Conservation (phyloP, 1,140 invertebrate species). For the Lepidurus couesii region DNA sequence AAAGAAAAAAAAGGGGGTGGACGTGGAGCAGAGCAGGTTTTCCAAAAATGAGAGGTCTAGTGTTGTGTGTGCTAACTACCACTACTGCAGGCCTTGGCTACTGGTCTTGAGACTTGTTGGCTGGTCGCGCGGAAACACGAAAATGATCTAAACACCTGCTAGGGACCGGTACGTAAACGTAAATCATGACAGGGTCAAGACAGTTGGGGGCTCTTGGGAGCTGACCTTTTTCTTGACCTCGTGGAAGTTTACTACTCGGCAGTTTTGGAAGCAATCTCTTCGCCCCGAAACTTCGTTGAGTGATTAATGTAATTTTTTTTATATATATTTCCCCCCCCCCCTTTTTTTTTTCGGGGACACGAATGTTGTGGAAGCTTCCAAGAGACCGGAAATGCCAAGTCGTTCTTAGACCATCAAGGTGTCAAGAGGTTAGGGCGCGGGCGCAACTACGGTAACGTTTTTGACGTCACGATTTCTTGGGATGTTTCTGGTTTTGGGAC, state of each 20-base stretch:
- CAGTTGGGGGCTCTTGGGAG: neutral
- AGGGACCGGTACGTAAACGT: neutral
- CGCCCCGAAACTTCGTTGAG: neutral
- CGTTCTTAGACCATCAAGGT: conserved; percentile 9
- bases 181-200: conserved; percentile 9
- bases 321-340: neutral
- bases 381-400: conserved; percentile 21
- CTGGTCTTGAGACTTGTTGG: neutral
- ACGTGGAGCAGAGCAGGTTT: neutral
- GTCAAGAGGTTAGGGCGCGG: neutral
- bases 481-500: neutral
- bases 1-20: conserved; percentile 8
- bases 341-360: neutral
- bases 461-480: conserved; percentile 5
- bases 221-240: neutral
- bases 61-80: neutral
- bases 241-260: neutral
- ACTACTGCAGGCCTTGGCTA: conserved; percentile 7
- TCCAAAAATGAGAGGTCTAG: neutral
- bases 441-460: neutral
- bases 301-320: neutral
- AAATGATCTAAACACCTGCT: conserved; percentile 17
- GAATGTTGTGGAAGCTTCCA: neutral
- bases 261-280: neutral
- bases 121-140: conserved; percentile 13